A percentile compares a stretch with the other conserved stretches of the same genome.
phyloP scores from a whole-genome alignment of 2,888 invertebrate species.

The Xestia xanthographa region DNA sequence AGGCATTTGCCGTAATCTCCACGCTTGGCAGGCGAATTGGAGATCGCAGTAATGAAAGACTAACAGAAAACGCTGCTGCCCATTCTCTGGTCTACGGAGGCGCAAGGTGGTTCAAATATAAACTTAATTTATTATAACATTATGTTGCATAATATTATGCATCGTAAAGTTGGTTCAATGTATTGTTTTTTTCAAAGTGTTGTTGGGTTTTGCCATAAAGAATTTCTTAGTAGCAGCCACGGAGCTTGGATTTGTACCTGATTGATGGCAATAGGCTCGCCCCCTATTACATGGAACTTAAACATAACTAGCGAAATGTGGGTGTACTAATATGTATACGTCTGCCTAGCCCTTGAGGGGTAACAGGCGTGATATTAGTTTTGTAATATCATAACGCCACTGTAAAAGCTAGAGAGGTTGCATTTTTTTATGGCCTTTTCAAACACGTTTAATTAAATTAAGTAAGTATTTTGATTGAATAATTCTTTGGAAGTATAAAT shows the following conservation, averaged over 20 bases:
- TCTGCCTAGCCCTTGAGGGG: not conserved
- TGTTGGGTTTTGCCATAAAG: not conserved
- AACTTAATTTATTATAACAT: too few species aligned
- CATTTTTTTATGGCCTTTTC: not conserved
- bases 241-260: not conserved
- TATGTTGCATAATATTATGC: too few species aligned
- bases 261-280: not conserved
- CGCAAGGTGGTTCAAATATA: too few species aligned
- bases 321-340: not conserved
- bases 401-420: not conserved
- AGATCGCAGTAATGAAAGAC: too few species aligned
- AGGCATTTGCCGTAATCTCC: too few species aligned
- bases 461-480: not conserved
- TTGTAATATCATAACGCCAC: not conserved
- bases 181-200: not conserved
- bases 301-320: not conserved
- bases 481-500: not conserved
- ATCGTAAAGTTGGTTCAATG: too few species aligned
- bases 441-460: too few species aligned
- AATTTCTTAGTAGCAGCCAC: not conserved
- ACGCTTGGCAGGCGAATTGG: too few species aligned
- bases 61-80: too few species aligned
- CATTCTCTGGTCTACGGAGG: too few species aligned
- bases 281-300: not conserved
- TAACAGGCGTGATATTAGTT: not conserved